Evolutionary conservation across 2,797 vertebrate genomes (phyloP).

Genomic region (Tolypeutes matacus): DNA sequence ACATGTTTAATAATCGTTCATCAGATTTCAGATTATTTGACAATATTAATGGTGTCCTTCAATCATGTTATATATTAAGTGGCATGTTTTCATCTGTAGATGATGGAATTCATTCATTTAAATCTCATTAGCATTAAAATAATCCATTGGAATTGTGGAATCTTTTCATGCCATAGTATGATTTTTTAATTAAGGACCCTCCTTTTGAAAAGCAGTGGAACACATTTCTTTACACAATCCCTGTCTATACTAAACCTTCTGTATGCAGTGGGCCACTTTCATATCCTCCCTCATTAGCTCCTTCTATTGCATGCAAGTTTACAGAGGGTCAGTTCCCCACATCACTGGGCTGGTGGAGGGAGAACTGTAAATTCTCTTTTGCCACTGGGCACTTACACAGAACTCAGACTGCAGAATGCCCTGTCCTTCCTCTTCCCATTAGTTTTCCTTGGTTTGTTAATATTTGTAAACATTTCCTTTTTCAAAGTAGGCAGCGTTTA

Average conservation of each 20-base stretch:
- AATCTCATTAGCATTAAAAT: conserved; percentile 26
- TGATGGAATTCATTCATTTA: neutral
- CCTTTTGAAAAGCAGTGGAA: neutral
- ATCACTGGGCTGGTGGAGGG: neutral
- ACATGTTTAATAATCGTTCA: neutral
- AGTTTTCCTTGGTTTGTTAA: neutral
- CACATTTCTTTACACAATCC: neutral
- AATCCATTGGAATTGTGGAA: neutral
- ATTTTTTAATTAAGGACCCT: conserved; percentile 12
- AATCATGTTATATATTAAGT: neutral
- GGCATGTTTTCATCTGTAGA: neutral
- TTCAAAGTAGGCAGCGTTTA: neutral
- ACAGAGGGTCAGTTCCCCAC: neutral
- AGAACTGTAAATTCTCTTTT: neutral
- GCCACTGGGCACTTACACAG: neutral
- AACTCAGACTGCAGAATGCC: neutral
- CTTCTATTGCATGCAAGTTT: neutral
- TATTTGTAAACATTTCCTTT: neutral
- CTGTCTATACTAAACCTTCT: neutral
- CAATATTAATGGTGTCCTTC: conserved; percentile 1
- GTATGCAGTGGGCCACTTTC: neutral
- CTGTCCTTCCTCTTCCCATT: neutral
- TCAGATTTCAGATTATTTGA: neutral
- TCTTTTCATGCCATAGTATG: neutral
- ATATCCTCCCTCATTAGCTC: neutral